Evolutionary conservation across 30 jellyfish, hydroid and myxozoan species (phyloP), one percentile per base, ranked within the genome.

Genomic region (Clytia hemisphaerica): DNA sequence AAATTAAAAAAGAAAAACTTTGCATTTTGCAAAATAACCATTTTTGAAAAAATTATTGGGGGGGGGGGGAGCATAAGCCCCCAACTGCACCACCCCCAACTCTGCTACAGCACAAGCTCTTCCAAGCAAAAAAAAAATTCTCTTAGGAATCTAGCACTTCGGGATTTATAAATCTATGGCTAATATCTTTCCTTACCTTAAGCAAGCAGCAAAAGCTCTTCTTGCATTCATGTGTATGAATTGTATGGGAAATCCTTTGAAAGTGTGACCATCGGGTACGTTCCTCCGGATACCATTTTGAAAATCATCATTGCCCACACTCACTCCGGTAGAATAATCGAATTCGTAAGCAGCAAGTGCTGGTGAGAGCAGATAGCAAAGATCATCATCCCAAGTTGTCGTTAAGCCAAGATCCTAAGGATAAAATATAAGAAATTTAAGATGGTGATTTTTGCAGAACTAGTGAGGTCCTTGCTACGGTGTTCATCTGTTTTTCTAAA

Each of bases 241-340:
- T 51, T 88, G 97, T n/a, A 88, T 80, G 2, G 97, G 97, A 44
- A 88, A 88, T 49, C 94, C 97, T 46, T 88, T 88, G 80, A 88
- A 88, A 16, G 97, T 88, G 67, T 88, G 97, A 4, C 97, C 97
- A 73, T 81, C 90, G 1, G 97, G 97, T 4, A 88, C 93, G 42
- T 88, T 67, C 3, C 91, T 81, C 2, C 94, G 86, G 36, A 88
- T 72, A 10, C 94, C 94, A 61, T 88, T 92, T 67, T 88, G 97
- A 30, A 88, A 88, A 21, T 88, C 97, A 37, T 88, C 94, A 51
- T 88, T 88, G 40, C 94, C 94, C 33, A 74, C 93, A 38, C 83
- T 50, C n/a, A 88, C 68, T n/a, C 97, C 97, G 58, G 46, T 70
- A 35, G 93, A 30, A 61, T 88, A 84, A 57, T 88, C 94, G 58